Base-by-base conservation (phyloP, 1,140 invertebrate species). In the Acromyrmex echinatior region DNA sequence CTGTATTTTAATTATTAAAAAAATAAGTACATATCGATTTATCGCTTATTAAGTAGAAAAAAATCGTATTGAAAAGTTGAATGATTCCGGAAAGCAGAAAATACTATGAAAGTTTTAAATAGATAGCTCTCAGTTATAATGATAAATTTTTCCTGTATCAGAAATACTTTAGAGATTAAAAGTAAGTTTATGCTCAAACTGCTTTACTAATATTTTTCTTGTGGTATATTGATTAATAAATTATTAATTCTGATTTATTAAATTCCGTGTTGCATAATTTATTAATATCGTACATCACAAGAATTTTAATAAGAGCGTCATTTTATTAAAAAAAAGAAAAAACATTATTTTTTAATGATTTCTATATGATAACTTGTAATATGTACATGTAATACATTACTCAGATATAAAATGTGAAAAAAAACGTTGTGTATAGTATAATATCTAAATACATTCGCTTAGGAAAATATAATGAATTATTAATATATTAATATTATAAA, bases 71-170 rank as follows among this genome's bases (percentile, higher is more conserved):
- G 58, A 82, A 82, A 82, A 74, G 12, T 74, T 62, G 68, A 60
- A 31, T 60, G 25, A 6, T 7, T 39, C 35, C 1, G 35, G 35
- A 9, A 39, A 39, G 35, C 35, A 39, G 35, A 45, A 81, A 82
- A 60, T 82, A 28, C 12, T 81, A 60, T 16, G 25, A 39, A 82
- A 60, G 35, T 82, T 82, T 73, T 49, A 73, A 58, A 81, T 81
- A 58, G 18, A 82, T 68, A 53, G 4, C 14, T 18, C 16, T 56
- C 39, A 45, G 39, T 45, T 82, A 60, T 73, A 82, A 62, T 60
- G 73, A 53, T 45, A 60, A 56, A 39, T 73, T 45, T 81, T 82
- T 82, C 16, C 31, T 18, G 49, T 56, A 31, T 0, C n/a, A 56
- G 21, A 45, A 45, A 45, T 45, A 58, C 10, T 56, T 39, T 9